Base-by-base conservation (phyloP, 2,888 invertebrate species). In the Protophormia terraenovae region DNA sequence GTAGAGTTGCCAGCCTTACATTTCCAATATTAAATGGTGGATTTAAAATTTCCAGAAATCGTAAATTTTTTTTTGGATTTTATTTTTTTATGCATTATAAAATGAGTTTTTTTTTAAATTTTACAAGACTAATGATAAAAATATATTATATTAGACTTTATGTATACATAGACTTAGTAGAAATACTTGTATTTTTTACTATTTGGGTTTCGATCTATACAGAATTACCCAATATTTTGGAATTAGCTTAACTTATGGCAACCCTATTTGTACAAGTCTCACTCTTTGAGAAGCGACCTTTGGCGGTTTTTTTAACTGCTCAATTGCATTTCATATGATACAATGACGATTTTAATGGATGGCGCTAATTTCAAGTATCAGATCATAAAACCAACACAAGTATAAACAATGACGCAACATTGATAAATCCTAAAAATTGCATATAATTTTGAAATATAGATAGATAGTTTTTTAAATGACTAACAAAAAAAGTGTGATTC, bases 401-500 rank as follows among this genome's bases (percentile, higher is more conserved):
- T 53, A 60, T 10, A 60, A 79, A 71, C 72, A 64, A 78, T 82
- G 82, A 85, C 85, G 82, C 69, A 82, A 78, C 24, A 12, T 22
- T 60, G 55, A 78, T 78, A 71, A 64, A 55, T 55, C 27, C 41
- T 47, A 27, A 77, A 53, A 53, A 78, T 85, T 85, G 78, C 82
- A 69, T 55, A 55, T 19, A 16, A 32, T 85, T 71, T 78, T 82
- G 69, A 75, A 85, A 82, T 85, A 60, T 10, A 5, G 16, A 60
- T 10, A 5, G 16, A 47, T 24, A 58, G 38, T 38, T 29, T 67
- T 80, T 47, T 71, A 41, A 60, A 80, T 85, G 78, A 82, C 75
- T 85, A 81, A 85, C 38, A 81, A 67, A 41, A 66, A 77, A 3
- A 16, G 5, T 66, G 60, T 84, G 84, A 80, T 77, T 84, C 84